A percentile compares a stretch with the other conserved stretches of the same genome.
phyloP scores from a whole-genome alignment of 2,888 invertebrate genomes.

The Saturnia japonica region DNA sequence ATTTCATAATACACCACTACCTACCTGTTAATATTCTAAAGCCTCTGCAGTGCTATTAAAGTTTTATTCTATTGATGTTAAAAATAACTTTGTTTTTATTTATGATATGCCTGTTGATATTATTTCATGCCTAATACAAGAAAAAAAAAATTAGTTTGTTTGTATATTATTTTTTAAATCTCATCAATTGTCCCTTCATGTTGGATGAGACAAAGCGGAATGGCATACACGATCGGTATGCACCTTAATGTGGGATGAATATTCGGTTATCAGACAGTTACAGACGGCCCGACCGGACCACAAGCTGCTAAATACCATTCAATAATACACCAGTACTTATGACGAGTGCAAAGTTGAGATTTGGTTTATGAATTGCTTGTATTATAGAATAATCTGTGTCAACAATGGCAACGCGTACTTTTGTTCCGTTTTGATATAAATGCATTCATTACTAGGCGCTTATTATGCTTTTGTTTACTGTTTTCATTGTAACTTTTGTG shows the following conservation, averaged over 20 bases:
- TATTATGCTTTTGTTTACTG: slow-evolving; percentile 44
- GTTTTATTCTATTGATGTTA: too few species aligned
- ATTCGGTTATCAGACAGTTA: slow-evolving; percentile 60
- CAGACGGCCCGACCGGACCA: slow-evolving; percentile 59
- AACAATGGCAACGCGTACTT: slow-evolving; percentile 48
- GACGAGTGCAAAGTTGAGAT: slow-evolving; percentile 66
- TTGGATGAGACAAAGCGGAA: slow-evolving; percentile 48
- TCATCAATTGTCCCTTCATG: slow-evolving; percentile 14
- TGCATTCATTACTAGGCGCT: slow-evolving; percentile 44
- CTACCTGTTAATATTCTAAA: too few species aligned
- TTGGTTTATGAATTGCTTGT: slow-evolving; percentile 64
- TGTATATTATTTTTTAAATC: background rate
- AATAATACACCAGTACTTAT: slow-evolving; percentile 61
- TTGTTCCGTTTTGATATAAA: slow-evolving; percentile 58
- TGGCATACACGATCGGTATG: slow-evolving; percentile 37
- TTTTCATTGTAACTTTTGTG: slow-evolving; percentile 37
- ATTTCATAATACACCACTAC: too few species aligned
- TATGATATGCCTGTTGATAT: background rate
- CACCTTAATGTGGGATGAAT: slow-evolving; percentile 47
- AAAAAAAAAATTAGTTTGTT: background rate
- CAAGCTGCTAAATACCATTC: slow-evolving; percentile 68
- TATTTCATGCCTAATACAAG: background rate
- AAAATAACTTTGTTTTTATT: too few species aligned
- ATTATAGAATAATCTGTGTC: slow-evolving; percentile 62
- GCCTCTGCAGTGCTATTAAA: too few species aligned